A percentile compares a stretch with the other conserved stretches of the same genome.
Evolutionary conservation across 1,140 invertebrate genomes (phyloP).

Genomic region (Trichonephila clavata): DNA sequence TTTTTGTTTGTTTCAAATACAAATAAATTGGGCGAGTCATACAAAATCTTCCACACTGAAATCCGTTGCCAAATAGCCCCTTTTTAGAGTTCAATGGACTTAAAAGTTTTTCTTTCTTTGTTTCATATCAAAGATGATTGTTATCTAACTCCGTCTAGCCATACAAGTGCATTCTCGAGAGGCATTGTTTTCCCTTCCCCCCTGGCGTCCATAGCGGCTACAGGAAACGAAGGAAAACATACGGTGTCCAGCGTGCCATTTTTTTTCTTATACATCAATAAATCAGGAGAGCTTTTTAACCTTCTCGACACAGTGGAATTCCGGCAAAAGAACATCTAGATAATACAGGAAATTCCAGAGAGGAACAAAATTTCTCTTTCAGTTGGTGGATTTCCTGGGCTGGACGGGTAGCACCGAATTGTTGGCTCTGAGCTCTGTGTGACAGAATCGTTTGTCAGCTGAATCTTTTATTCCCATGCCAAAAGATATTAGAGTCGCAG

Average conservation of each 20-base stretch:
- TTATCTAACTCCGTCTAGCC: not conserved
- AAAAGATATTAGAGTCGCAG: slow-evolving; percentile 20
- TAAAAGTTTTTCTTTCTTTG: too few relatives aligned
- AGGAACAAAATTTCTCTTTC: slow-evolving; percentile 26
- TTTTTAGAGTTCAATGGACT: too few relatives aligned
- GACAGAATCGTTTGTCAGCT: slow-evolving; percentile 42
- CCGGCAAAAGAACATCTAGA: slow-evolving; percentile 37
- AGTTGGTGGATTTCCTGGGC: slow-evolving; percentile 22
- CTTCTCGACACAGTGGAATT: slow-evolving; percentile 35
- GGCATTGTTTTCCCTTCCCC: not conserved
- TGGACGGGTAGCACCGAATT: not conserved
- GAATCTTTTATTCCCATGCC: slow-evolving; percentile 44
- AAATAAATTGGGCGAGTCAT: too few relatives aligned
- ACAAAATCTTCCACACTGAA: too few relatives aligned
- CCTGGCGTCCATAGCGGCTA: not conserved
- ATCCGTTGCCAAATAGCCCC: too few relatives aligned
- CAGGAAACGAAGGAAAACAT: not conserved
- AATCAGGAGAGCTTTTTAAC: slow-evolving; percentile 48
- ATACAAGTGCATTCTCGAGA: not conserved
- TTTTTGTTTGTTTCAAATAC: too few relatives aligned
- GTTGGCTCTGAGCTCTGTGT: not conserved
- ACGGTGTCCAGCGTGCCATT: slow-evolving; percentile 32
- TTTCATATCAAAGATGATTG: too few relatives aligned
- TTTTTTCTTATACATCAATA: not conserved
- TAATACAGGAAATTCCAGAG: slow-evolving; percentile 14